A percentile compares a stretch with the other conserved stretches of the same genome.
Conservation (phyloP, 2,113 vertebrate species). For the Tympanuchus pallidicinctus region DNA sequence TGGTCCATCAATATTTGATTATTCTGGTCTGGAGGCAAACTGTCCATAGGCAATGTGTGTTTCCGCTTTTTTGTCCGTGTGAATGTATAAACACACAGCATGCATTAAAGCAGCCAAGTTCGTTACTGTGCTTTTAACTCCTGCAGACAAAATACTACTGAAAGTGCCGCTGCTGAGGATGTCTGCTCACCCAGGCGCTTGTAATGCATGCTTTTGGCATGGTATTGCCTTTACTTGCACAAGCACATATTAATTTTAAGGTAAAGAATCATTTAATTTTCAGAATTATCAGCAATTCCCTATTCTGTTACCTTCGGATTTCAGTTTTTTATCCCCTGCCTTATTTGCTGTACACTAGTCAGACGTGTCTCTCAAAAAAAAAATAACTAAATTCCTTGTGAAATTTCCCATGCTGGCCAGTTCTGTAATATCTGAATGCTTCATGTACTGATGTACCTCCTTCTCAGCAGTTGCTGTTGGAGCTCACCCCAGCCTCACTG, state of each 20-base stretch:
- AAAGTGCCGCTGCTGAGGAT: neutral
- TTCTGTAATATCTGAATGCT: neutral
- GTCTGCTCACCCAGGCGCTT: neutral
- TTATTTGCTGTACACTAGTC: neutral
- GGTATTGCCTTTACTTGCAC: neutral
- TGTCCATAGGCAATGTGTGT: neutral
- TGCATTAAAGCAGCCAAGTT: neutral
- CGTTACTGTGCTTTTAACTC: neutral
- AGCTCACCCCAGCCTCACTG: slow-evolving; percentile 12
- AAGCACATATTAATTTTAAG: neutral
- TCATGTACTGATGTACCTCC: slow-evolving; percentile 31
- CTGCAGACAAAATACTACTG: neutral
- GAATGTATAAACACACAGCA: neutral
- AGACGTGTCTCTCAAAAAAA: neutral
- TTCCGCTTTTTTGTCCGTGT: neutral
- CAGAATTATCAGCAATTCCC: neutral
- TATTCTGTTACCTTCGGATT: neutral
- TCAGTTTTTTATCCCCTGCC: neutral
- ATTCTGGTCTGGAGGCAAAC: neutral
- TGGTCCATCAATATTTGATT: neutral
- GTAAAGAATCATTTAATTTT: neutral
- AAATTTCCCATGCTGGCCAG: slow-evolving; percentile 20
- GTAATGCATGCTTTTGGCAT: neutral
- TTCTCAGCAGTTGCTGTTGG: slow-evolving; percentile 46
- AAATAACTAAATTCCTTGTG: neutral